Evolutionary conservation across 2,888 invertebrate species (phyloP), one percentile per base, ranked within the genome.

Genomic region (Melikaiella ostensackeni): DNA sequence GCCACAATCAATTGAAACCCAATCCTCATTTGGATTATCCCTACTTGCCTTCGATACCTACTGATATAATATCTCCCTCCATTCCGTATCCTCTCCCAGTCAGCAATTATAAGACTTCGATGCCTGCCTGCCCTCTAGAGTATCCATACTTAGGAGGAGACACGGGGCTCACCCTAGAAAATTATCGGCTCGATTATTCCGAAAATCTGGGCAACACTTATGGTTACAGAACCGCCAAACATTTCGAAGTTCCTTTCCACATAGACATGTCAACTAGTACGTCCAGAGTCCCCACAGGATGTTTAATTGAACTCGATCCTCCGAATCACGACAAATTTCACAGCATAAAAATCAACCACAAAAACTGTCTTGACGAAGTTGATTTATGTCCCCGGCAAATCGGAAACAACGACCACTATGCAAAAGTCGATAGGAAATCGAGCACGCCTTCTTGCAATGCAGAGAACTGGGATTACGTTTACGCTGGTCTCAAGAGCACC

Each of bases 381-480:
- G 89, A 89, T 73, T 83, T 81, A 13, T 84, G 84, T 35, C 82
- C 76, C 21, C 74, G 76, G 30, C 80, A 82, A 55, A 74, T 80
- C 19, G 79, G 78, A 27, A 84, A 84, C 33, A 81, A 77, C 6
- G 86, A 88, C 42, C 81, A 87, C 19, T 86, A 86, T 50, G 84
- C 82, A n/a, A 85, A 77, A 38, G 76, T 83, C 0, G 88, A 86
- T 3, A 89, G 85, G 64, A 88, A 86, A n/a, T 61, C 30, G 11
- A 50, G 46, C 19, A 66, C 16, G 27, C 46, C 46, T 8, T 16
- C 81, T 0, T 13, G 79, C 6, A 77, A 78, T 5, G 78, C 81
- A 9, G 96, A 96, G 83, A 94, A 94, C 75, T 97, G 97, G 97
- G 95, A 95, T 87, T 96, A 96, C 87, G 96, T 97, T 0, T 97